Evolutionary conservation across 2,113 vertebrate genomes (phyloP).

Genomic region (Typhlomys cinereus): DNA sequence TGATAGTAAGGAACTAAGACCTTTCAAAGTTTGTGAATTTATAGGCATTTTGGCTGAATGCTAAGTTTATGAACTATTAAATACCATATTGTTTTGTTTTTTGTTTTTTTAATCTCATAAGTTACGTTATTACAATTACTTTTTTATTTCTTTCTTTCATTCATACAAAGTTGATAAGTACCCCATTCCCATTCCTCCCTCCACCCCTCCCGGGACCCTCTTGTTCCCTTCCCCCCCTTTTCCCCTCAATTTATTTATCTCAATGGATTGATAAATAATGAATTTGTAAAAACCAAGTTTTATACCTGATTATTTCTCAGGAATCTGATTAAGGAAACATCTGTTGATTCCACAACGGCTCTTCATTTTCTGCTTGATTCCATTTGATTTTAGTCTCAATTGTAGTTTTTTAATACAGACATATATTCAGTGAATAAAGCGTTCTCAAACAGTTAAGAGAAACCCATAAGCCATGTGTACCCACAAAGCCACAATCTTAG

Average conservation of each 20-base stretch:
- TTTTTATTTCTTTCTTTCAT: too few species aligned
- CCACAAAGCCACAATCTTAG: neutral
- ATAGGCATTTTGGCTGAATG: neutral
- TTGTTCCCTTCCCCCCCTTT: too few species aligned
- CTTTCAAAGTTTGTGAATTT: neutral
- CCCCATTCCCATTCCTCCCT: too few species aligned
- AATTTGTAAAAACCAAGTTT: neutral
- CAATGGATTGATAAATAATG: neutral
- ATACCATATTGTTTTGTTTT: neutral
- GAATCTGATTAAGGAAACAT: neutral
- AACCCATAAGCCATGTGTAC: neutral
- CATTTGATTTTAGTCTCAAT: neutral
- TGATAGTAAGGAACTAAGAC: neutral
- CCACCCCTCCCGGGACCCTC: too few species aligned
- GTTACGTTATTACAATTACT: too few species aligned
- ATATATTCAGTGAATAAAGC: neutral
- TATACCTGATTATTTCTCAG: neutral
- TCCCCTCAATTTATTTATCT: too few species aligned
- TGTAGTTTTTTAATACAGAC: neutral
- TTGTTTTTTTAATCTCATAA: too few species aligned
- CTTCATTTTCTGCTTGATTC: neutral
- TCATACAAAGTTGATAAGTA: too few species aligned
- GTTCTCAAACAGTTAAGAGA: neutral
- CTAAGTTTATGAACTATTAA: neutral
- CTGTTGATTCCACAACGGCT: neutral